Evolutionary conservation across 2,888 invertebrate genomes (phyloP), one percentile per base, ranked within the genome.

Genomic region (Drosophila nigricruria): DNA sequence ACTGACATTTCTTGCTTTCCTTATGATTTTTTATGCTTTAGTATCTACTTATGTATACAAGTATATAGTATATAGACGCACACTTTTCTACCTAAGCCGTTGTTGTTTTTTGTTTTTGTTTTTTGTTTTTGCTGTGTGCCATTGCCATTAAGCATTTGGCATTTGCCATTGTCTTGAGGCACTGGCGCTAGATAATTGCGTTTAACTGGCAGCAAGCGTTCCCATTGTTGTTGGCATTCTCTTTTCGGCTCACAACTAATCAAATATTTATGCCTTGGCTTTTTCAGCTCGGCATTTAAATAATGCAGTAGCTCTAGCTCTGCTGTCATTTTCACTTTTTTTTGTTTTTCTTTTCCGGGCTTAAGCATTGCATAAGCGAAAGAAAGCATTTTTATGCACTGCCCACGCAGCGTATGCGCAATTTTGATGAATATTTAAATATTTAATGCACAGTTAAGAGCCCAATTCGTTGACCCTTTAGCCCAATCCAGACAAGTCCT

Each of bases 181-280:
- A 65, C 61, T 73, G 79, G 74, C 74, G 58, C 74, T 77, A 58
- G 70, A 79, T 77, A 77, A 77, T 79, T 76, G 64, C 59, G 61
- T 62, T 59, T 64, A 66, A 63, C 59, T 70, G 62, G 49, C 38
- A 45, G 70, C 65, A 20, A 42, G 47, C 45, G 64, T 57, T 61
- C 32, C 16, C 66, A 71, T 71, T 75, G 52, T 72, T 80, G 61
- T 52, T 64, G 77, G 38, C 65, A 47, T 73, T 73, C 71, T 66
- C 63, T 79, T 63, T 61, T 61, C n/a, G 54, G 57, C 67, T 74
- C 57, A 30, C 67, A 71, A 20, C 77, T 73, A 71, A 88, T 84
- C 71, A 86, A 83, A 78, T 88, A 83, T 88, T 82, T 70, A 83
- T 86, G 78, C 66, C 36, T 61, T 59, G 64, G 50, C 67, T 70